phyloP scores from a whole-genome alignment of 1,140 invertebrate genomes.

The Eubasilissa regina region DNA sequence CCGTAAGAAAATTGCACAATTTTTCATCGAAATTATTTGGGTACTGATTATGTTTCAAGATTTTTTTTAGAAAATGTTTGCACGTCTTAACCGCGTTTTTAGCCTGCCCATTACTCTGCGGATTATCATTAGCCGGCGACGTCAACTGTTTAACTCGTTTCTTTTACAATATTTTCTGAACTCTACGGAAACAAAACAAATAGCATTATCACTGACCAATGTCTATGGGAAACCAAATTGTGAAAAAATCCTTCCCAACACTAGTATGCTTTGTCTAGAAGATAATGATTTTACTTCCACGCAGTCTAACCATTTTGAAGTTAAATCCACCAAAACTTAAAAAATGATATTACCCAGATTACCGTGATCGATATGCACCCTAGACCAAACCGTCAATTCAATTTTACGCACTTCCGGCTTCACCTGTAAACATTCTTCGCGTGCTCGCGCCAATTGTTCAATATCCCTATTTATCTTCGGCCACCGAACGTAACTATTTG shows the following conservation, averaged over 20 bases:
- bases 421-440: too few relatives aligned
- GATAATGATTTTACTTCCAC: not conserved
- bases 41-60: not conserved
- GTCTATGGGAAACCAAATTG: not conserved
- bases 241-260: not conserved
- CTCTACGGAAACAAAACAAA: not conserved
- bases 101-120: not conserved
- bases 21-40: not conserved
- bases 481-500: not conserved
- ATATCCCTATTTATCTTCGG: not conserved
- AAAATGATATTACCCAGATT: not conserved
- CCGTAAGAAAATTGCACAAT: not conserved
- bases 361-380: not conserved
- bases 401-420: not conserved
- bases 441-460: not conserved
- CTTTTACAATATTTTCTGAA: not conserved
- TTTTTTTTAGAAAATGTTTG: not conserved
- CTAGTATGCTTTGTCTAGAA: not conserved
- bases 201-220: not conserved
- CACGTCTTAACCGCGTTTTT: not conserved
- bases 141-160: not conserved
- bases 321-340: not conserved
- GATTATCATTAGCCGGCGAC: too few relatives aligned
- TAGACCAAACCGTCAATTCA: not conserved
- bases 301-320: constrained; percentile 1